Conservation (phyloP, 2,113 vertebrate genomes). For the Sakesphorus luctuosus region DNA sequence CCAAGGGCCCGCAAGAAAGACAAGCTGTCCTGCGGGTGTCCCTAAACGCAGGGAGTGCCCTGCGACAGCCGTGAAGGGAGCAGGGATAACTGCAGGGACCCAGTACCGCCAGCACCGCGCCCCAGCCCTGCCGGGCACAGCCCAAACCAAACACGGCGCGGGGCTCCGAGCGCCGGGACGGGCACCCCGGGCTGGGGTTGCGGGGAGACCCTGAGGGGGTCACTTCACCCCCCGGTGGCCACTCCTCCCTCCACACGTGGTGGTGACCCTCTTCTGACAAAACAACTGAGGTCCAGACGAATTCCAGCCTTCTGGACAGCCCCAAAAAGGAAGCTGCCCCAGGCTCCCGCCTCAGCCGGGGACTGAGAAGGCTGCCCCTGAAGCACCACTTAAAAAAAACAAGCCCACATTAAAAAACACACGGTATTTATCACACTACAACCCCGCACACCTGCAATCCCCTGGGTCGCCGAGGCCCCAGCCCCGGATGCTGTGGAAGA, state of each 20-base stretch:
- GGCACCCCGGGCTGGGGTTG: too few relatives aligned
- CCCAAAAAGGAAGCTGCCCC: background rate
- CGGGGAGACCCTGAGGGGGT: too few relatives aligned
- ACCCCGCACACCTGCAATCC: background rate
- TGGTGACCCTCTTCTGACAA: background rate
- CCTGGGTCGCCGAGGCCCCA: background rate
- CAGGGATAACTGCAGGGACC: too few relatives aligned
- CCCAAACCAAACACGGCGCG: too few relatives aligned
- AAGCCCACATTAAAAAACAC: background rate
- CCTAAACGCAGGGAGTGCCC: background rate
- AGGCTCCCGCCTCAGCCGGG: background rate
- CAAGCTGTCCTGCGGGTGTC: fast-evolving
- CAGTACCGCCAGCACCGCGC: too few relatives aligned
- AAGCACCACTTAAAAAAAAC: background rate
- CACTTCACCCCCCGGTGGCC: background rate
- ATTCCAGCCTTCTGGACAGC: background rate
- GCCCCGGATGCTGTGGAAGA: background rate
- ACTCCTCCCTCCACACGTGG: background rate
- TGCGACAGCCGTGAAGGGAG: background rate
- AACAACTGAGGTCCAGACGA: background rate
- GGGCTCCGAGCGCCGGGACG: too few relatives aligned
- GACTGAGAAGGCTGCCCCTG: background rate
- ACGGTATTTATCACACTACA: fast-evolving
- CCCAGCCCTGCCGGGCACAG: too few relatives aligned
- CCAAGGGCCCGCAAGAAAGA: background rate